Conservation (phyloP, 2,113 vertebrate species). For the Melospiza georgiana region DNA sequence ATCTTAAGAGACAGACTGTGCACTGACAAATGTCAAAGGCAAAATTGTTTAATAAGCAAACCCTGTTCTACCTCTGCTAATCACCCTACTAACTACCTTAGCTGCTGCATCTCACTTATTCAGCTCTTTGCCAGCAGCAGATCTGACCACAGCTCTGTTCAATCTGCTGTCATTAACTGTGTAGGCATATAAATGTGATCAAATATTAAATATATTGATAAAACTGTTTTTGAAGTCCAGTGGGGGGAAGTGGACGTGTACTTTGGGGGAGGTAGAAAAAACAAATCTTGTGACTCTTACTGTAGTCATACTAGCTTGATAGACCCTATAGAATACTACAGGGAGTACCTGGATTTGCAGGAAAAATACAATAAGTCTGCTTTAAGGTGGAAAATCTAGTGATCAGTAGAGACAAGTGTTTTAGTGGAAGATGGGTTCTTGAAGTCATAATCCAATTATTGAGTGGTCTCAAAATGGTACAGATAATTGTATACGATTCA, state of each 20-base stretch:
- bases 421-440: not conserved
- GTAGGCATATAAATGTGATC: not conserved
- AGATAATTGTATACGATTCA: not conserved
- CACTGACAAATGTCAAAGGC: not conserved
- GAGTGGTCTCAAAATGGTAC: not conserved
- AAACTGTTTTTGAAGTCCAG: not conserved
- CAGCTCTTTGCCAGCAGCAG: not conserved
- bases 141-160: not conserved
- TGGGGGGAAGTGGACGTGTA: not conserved
- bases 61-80: not conserved
- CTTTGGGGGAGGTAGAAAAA: not conserved
- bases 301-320: fast-evolving
- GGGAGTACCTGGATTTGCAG: not conserved
- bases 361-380: not conserved
- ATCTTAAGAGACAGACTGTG: not conserved
- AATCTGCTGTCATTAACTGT: not conserved
- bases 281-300: not conserved
- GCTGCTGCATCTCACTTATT: not conserved
- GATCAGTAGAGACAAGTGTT: not conserved
- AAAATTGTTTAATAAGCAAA: not conserved
- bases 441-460: not conserved
- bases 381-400: not conserved
- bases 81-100: not conserved
- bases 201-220: not conserved
- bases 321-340: not conserved